Conservation (phyloP, 2,888 invertebrate genomes). For the Cheilosia impressa region DNA sequence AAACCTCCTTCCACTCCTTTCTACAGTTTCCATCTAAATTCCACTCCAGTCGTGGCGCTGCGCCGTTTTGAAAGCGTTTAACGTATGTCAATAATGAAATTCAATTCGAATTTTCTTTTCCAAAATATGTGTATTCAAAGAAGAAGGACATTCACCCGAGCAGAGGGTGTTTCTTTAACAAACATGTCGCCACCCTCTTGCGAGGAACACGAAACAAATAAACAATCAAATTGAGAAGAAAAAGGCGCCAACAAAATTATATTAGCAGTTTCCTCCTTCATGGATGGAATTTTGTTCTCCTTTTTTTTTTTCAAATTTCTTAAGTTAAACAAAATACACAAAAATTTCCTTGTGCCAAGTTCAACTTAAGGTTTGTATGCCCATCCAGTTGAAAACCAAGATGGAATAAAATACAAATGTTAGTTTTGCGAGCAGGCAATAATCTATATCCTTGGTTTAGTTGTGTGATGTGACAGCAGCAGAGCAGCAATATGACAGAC, state of each 20-base stretch:
- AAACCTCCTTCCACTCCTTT: conserved; percentile 22
- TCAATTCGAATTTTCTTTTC: conserved; percentile 10
- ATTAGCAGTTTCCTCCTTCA: conserved; percentile 54
- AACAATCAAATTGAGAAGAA: conserved; percentile 61
- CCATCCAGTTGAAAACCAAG: conserved; percentile 3
- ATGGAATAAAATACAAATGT: conserved; percentile 64
- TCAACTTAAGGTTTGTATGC: conserved; percentile 65
- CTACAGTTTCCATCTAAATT: no score
- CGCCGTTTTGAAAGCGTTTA: neutral
- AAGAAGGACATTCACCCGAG: conserved; percentile 50
- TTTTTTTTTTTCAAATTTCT: conserved; percentile 21
- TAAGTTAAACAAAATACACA: conserved; percentile 46
- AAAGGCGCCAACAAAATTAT: conserved; percentile 50
- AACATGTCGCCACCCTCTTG: conserved; percentile 26
- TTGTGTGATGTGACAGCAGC: conserved; percentile 50
- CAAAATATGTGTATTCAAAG: neutral
- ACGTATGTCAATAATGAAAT: conserved; percentile 33
- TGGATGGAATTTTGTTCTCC: conserved; percentile 32
- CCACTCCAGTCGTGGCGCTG: neutral
- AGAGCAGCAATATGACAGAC: conserved; percentile 55
- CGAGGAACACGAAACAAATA: conserved; percentile 49
- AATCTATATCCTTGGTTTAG: conserved; percentile 31
- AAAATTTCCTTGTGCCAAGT: conserved; percentile 56
- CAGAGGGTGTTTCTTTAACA: conserved; percentile 21
- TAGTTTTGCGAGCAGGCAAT: conserved; percentile 32